Percentiles rank a stretch among this genome's conserved stretches.
Evolutionary conservation across 1,140 invertebrate genomes (phyloP).

Genomic region (Rhagoletis pomonella): DNA sequence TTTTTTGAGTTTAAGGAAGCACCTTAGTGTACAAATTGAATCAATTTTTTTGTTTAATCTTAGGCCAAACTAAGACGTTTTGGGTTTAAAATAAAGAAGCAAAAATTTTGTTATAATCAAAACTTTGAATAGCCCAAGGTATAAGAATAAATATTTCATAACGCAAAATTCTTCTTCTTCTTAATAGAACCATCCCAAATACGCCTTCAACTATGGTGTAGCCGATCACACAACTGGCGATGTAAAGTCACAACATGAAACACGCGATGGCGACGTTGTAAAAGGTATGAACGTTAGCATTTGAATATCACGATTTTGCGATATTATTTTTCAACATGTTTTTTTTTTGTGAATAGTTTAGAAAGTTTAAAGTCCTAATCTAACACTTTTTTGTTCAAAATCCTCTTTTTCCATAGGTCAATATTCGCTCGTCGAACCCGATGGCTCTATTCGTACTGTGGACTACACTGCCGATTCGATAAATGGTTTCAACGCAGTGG

Average conservation of each 20-base stretch:
- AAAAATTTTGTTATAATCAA: too few relatives aligned
- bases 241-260: slow-evolving; percentile 76
- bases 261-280: slow-evolving; percentile 76
- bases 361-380: too few relatives aligned
- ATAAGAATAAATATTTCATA: too few relatives aligned
- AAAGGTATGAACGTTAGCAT: slow-evolving; percentile 71
- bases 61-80: too few relatives aligned
- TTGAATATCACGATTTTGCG: neutral
- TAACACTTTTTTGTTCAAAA: neutral
- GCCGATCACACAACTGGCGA: slow-evolving; percentile 76
- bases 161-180: neutral
- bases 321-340: too few relatives aligned
- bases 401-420: slow-evolving; percentile 75
- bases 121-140: too few relatives aligned
- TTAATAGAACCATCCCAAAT: slow-evolving; percentile 75
- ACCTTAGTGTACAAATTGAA: too few relatives aligned
- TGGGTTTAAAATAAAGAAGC: too few relatives aligned
- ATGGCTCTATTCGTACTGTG: slow-evolving; percentile 81
- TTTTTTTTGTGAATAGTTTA: neutral
- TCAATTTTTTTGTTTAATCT: too few relatives aligned
- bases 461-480: slow-evolving; percentile 79
- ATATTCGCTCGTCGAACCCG: slow-evolving; percentile 81
- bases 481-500: slow-evolving; percentile 78
- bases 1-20: too few relatives aligned
- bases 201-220: slow-evolving; percentile 77